Base-by-base conservation (phyloP, 2,888 invertebrate genomes). In the Gibbula magus region DNA sequence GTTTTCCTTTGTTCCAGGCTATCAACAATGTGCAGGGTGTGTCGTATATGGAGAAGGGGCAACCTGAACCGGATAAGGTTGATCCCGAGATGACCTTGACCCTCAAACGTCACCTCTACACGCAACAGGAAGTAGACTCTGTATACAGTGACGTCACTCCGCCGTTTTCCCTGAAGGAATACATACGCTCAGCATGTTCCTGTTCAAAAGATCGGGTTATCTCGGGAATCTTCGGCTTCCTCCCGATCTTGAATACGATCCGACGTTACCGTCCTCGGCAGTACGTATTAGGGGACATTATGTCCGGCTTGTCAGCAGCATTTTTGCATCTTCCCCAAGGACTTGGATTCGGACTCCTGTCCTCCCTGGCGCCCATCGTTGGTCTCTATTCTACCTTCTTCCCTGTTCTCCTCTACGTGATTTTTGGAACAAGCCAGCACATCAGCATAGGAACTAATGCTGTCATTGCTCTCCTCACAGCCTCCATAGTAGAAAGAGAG, bases 281-380 rank as follows among this genome's bases (percentile, higher is more conserved):
- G 35, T 88, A 84, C 76, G 78, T 89, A 0, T 45, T 88, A 16
- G 84, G 80, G 8, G 91, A 91, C 83, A 32, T 89, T 22, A 53
- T 90, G 10, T 85, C 89, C 18, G 91, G 91, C 0, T 77, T 91
- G 16, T 89, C 90, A 13, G 87, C 86, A 22, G 89, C 88, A 16
- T 89, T 90, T 79, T 86, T 91, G 81, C 90, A 92, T 80, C 86
- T 92, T 35, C 90, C 92, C 0, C 91, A 90, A 81, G 89, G 90
- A 16, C 87, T 91, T 81, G 90, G 89, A 7, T 90, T 88, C 77
- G 89, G 89, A 22, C 80, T 89, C 20, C 86, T 90, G 22, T 87
- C 90, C 13, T 86, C 86, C n/a, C 83, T 91, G 18, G 82, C 84
- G 2, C 89, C 90, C 16, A 81, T 88, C 7, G 79, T 88, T 73